A percentile compares a stretch with the other conserved stretches of the same genome.
These are phyloP conservation scores for Arctocebus calabarensis DNA, from an alignment of 2,797 vertebrate species.

Conservation along the genomic window DNA sequence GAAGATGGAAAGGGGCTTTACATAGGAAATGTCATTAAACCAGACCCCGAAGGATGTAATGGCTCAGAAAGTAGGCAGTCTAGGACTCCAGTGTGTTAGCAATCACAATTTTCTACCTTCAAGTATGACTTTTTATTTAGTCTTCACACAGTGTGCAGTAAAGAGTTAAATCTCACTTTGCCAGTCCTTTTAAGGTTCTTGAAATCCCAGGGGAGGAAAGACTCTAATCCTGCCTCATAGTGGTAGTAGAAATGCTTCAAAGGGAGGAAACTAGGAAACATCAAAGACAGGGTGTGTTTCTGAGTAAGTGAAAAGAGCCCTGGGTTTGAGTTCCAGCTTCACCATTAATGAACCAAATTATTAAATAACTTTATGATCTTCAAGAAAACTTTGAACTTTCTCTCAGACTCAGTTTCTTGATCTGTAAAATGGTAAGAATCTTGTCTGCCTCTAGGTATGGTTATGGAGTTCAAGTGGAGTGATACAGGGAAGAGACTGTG, in stretches of 20 bases:
- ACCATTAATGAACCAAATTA: not conserved
- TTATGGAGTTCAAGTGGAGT: not conserved
- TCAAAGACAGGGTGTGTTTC: slow-evolving; percentile 83
- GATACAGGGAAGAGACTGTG: not conserved
- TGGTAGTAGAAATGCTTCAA: slow-evolving; percentile 80
- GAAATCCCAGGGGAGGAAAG: slow-evolving; percentile 81
- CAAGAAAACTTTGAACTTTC: slow-evolving; percentile 32
- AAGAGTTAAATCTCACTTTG: slow-evolving; percentile 78
- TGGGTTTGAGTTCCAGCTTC: slow-evolving; percentile 68
- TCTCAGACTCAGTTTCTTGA: slow-evolving; percentile 70
- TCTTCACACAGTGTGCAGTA: not conserved
- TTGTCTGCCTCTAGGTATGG: not conserved
- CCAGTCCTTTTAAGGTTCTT: slow-evolving; percentile 78
- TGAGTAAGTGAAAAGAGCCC: slow-evolving; percentile 64
- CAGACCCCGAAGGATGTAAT: not conserved
- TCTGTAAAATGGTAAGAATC: slow-evolving; percentile 65
- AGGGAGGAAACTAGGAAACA: slow-evolving; percentile 82
- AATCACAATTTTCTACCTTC: not conserved
- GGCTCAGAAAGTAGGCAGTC: not conserved
- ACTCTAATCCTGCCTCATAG: slow-evolving; percentile 75
- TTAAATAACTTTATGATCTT: not conserved
- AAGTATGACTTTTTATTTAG: slow-evolving; percentile 1
- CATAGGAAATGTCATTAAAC: not conserved
- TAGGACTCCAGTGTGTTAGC: not conserved
- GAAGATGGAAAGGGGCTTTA: not conserved